phyloP scores from a whole-genome alignment of 2,797 vertebrate species.

The Eptatretus atami region DNA sequence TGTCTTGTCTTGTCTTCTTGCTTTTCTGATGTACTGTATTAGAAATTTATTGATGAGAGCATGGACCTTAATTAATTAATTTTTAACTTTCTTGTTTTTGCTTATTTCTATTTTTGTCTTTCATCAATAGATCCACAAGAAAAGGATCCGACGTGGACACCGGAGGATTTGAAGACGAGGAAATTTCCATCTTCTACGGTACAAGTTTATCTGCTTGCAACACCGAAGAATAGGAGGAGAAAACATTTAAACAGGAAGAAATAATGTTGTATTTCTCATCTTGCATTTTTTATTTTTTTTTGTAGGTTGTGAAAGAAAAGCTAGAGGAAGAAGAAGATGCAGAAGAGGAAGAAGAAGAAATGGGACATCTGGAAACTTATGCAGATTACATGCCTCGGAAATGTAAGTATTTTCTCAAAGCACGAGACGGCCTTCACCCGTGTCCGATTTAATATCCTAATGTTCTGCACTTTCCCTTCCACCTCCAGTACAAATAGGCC shows the following conservation, averaged over 20 bases:
- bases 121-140: background rate
- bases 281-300: conserved; percentile 9
- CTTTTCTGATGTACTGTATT: no score
- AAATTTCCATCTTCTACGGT: no score
- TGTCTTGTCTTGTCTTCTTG: no score
- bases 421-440: no score
- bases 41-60: no score
- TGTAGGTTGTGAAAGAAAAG: conserved; percentile 38
- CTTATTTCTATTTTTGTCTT: conserved; percentile 1
- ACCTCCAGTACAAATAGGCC: conserved; percentile 43
- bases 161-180: no score
- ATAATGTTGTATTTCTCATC: background rate
- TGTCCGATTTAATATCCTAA: no score
- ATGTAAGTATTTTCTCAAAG: conserved; percentile 19
- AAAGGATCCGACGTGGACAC: no score
- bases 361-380: conserved; percentile 90
- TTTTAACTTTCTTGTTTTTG: background rate
- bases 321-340: conserved; percentile 82
- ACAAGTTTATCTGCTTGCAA: no score
- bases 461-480: conserved; percentile 2
- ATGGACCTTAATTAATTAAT: background rate
- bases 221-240: no score
- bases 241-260: no score
- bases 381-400: conserved; percentile 99
- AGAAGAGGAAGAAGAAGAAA: conserved; percentile 85